A percentile compares a stretch with the other conserved stretches of the same genome.
Evolutionary conservation across 1,140 invertebrate genomes (phyloP).

Genomic region (Papilio polytes): DNA sequence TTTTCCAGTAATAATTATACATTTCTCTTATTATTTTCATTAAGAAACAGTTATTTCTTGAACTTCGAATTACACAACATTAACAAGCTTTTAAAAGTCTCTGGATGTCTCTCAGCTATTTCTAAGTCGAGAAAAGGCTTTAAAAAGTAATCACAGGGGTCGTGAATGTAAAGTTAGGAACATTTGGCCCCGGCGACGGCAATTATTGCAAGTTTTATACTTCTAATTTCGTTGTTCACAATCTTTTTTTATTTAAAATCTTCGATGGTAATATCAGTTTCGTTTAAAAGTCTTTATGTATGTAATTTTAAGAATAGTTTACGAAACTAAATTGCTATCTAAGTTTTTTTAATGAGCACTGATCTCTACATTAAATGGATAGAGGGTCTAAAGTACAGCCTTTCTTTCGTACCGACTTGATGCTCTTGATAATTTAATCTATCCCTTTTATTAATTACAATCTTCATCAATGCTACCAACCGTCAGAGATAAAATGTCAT

Average conservation of each 20-base stretch:
- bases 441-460: no score
- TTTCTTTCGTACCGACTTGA: no score
- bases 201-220: conserved; percentile 72
- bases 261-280: neutral
- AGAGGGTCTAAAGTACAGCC: neutral
- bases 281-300: neutral
- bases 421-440: no score
- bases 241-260: conserved; percentile 53
- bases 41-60: conserved; percentile 53
- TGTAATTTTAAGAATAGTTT: neutral
- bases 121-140: conserved; percentile 64
- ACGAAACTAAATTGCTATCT: no score
- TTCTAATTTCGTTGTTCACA: conserved; percentile 66
- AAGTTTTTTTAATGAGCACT: no score
- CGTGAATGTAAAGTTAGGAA: conserved; percentile 59
- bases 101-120: conserved; percentile 63
- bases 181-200: conserved; percentile 64
- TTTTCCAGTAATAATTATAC: conserved; percentile 25
- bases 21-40: conserved; percentile 52
- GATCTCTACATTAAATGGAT: neutral
- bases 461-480: no score
- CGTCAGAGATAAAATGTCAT: no score
- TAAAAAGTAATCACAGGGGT: conserved; percentile 76
- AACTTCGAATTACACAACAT: conserved; percentile 66
- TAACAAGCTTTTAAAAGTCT: conserved; percentile 60